These are phyloP conservation scores for Eunapius fragilis DNA, from an alignment of 37 sponge, comb jelly and placozoan genomes.

Conservation along the genomic window DNA sequence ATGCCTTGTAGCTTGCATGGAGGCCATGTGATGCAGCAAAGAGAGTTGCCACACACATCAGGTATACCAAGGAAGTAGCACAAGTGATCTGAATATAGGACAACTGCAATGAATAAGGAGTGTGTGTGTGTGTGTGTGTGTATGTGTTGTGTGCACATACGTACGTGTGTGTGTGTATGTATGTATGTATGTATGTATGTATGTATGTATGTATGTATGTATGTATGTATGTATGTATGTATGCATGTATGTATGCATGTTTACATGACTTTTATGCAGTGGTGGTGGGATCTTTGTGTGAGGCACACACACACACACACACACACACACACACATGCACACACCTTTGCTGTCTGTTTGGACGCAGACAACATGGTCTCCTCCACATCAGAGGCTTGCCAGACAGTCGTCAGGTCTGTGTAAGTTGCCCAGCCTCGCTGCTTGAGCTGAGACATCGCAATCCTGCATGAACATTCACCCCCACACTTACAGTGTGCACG, in stretches of 20 bases:
- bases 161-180: too few relatives aligned
- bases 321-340: too few relatives aligned
- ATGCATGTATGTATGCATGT: not conserved
- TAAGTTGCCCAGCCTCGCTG: constrained; percentile 73
- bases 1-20: not conserved
- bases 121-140: too few relatives aligned
- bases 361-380: constrained; percentile 37
- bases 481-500: too few relatives aligned
- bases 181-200: too few relatives aligned
- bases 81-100: constrained; percentile 31
- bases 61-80: constrained; percentile 48
- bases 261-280: not conserved
- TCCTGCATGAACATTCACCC: constrained; percentile 30
- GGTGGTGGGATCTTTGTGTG: too few relatives aligned
- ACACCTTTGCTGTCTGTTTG: constrained; percentile 59
- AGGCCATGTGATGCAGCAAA: constrained; percentile 45
- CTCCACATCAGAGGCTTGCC: constrained; percentile 56
- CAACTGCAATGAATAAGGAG: too few relatives aligned
- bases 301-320: too few relatives aligned
- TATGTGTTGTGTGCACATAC: too few relatives aligned
- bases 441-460: constrained; percentile 47
- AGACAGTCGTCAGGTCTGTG: constrained; percentile 66
- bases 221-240: not conserved
- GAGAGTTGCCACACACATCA: constrained; percentile 69
- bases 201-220: too few relatives aligned